Conservation (phyloP, 2,888 invertebrate species). For the Orchesellides sinensis region DNA sequence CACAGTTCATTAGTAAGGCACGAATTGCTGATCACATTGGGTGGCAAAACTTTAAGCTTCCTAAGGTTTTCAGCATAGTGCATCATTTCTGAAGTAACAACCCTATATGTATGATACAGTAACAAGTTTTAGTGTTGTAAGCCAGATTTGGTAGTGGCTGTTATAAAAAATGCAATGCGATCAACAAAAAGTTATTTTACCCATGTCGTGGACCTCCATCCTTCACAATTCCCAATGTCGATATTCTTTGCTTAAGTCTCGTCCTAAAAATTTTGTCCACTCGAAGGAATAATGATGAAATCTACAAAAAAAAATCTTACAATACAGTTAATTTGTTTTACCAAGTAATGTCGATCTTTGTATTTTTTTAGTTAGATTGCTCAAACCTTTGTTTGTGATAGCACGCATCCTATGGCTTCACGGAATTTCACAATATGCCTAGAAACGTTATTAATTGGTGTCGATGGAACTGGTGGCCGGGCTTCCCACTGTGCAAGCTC, state of each 20-base stretch:
- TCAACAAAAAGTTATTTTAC: slow-evolving; percentile 76
- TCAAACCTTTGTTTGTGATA: slow-evolving; percentile 71
- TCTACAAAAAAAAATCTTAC: slow-evolving; percentile 77
- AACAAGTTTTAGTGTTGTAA: background rate
- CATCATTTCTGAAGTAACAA: slow-evolving; percentile 93
- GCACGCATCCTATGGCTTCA: slow-evolving; percentile 73
- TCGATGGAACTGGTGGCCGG: slow-evolving; percentile 95
- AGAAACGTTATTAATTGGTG: slow-evolving; percentile 90
- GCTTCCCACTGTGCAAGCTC: slow-evolving; percentile 95
- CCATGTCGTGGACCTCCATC: slow-evolving; percentile 99
- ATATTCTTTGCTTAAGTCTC: slow-evolving; percentile 88
- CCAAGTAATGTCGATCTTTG: background rate
- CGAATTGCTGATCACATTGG: slow-evolving; percentile 78
- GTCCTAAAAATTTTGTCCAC: slow-evolving; percentile 92
- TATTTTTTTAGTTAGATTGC: background rate
- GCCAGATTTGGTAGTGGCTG: background rate
- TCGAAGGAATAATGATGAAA: slow-evolving; percentile 85
- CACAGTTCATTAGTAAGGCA: slow-evolving; percentile 74
- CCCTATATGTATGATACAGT: slow-evolving; percentile 76
- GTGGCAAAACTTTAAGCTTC: slow-evolving; percentile 86
- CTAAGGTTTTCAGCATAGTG: slow-evolving; percentile 93
- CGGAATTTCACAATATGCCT: slow-evolving; percentile 76
- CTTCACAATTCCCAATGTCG: slow-evolving; percentile 91
- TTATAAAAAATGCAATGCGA: too few species aligned
- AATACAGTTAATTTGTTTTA: background rate